Evolutionary conservation across 1,140 invertebrate genomes (phyloP).

Genomic region (Cardiocondyla obscurior): DNA sequence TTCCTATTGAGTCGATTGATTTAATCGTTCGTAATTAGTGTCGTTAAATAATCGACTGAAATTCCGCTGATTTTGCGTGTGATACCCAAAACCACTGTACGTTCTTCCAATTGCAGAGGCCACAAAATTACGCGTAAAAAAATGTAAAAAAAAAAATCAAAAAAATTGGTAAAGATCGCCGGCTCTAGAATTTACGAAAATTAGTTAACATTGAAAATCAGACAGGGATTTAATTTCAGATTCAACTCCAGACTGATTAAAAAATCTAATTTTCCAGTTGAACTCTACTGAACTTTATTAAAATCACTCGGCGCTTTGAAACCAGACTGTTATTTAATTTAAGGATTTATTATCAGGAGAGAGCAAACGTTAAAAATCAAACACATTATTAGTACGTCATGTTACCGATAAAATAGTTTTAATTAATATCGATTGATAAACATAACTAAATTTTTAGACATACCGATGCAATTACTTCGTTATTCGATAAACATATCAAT

Average conservation of each 20-base stretch:
- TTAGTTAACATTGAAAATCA: neutral
- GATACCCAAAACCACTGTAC: neutral
- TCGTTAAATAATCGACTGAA: slow-evolving; percentile 17
- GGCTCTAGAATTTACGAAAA: neutral
- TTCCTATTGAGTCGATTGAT: slow-evolving; percentile 30
- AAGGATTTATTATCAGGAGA: neutral
- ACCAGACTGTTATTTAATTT: neutral
- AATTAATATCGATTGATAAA: neutral
- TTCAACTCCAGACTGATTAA: neutral
- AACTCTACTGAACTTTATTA: neutral
- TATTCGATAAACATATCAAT: slow-evolving; percentile 1
- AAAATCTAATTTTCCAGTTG: neutral
- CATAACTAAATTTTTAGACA: neutral
- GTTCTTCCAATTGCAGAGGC: too few species aligned
- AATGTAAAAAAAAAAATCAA: too few species aligned
- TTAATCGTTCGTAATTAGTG: slow-evolving; percentile 38
- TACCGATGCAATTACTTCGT: neutral
- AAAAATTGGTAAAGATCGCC: neutral
- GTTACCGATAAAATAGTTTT: neutral
- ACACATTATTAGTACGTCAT: neutral
- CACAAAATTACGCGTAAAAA: neutral
- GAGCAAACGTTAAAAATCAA: neutral
- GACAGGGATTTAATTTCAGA: neutral
- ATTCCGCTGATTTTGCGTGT: neutral
- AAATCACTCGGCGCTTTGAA: neutral